Evolutionary conservation across 2,888 invertebrate species (phyloP).

Genomic region (Leucophenga maculata): DNA sequence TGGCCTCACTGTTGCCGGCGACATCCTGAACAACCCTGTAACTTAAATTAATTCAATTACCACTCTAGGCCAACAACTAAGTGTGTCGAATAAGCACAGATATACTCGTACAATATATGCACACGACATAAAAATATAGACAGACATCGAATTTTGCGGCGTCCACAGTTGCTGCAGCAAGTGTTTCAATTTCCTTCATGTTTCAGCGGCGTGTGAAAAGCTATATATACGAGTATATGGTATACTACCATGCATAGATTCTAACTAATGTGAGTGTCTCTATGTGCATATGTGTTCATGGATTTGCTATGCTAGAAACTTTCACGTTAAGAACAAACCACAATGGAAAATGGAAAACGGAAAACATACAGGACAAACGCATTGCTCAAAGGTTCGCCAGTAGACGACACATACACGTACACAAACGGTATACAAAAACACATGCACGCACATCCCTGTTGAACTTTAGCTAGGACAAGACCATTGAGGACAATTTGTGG

Average conservation of each 20-base stretch:
- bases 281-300: neutral
- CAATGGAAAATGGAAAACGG: slow-evolving; percentile 3
- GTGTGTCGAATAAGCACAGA: slow-evolving; percentile 29
- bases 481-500: neutral
- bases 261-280: slow-evolving; percentile 19
- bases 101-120: neutral
- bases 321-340: slow-evolving; percentile 39
- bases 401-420: slow-evolving; percentile 27
- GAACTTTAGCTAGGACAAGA: neutral
- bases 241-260: no score
- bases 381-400: neutral
- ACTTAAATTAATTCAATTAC: slow-evolving; percentile 83
- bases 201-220: no score
- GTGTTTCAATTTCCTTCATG: no score
- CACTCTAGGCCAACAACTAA: slow-evolving; percentile 70
- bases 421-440: slow-evolving; percentile 43
- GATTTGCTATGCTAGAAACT: slow-evolving; percentile 32
- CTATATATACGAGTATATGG: no score
- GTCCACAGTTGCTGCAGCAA: neutral
- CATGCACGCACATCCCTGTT: neutral
- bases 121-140: slow-evolving; percentile 20
- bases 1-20: slow-evolving; percentile 90
- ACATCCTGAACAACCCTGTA: slow-evolving; percentile 94
- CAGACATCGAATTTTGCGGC: neutral
- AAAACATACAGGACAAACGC: slow-evolving; percentile 1